Evolutionary conservation across 2,113 vertebrate genomes (phyloP).

Genomic region (Antechinus flavipes): DNA sequence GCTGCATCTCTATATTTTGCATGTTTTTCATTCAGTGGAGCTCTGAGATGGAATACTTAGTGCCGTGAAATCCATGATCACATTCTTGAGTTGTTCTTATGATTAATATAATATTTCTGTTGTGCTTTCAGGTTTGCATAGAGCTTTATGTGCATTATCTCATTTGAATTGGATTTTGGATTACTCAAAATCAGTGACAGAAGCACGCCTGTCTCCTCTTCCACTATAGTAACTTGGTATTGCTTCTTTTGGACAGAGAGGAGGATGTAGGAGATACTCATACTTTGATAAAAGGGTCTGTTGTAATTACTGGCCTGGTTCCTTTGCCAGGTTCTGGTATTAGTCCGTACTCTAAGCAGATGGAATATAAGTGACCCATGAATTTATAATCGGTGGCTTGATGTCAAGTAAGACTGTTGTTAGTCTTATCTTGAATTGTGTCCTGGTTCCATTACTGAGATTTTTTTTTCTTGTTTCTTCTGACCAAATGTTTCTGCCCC

Average conservation of each 20-base stretch:
- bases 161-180: not conserved
- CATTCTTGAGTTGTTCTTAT: not conserved
- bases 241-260: not conserved
- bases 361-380: not conserved
- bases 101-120: not conserved
- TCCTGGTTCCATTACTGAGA: not conserved
- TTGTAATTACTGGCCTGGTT: not conserved
- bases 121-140: not conserved
- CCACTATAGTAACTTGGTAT: not conserved
- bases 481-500: not conserved
- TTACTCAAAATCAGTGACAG: not conserved
- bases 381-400: not conserved
- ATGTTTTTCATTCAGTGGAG: not conserved
- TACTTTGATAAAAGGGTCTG: not conserved
- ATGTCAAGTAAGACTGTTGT: not conserved
- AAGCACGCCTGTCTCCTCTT: not conserved
- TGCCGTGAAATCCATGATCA: not conserved
- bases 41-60: not conserved
- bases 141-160: not conserved
- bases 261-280: not conserved
- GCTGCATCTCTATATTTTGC: not conserved
- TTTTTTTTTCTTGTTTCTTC: not conserved
- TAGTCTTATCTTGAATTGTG: not conserved
- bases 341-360: not conserved
- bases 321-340: not conserved